Conservation (phyloP, 2,888 invertebrate species). For the Cancer borealis region DNA sequence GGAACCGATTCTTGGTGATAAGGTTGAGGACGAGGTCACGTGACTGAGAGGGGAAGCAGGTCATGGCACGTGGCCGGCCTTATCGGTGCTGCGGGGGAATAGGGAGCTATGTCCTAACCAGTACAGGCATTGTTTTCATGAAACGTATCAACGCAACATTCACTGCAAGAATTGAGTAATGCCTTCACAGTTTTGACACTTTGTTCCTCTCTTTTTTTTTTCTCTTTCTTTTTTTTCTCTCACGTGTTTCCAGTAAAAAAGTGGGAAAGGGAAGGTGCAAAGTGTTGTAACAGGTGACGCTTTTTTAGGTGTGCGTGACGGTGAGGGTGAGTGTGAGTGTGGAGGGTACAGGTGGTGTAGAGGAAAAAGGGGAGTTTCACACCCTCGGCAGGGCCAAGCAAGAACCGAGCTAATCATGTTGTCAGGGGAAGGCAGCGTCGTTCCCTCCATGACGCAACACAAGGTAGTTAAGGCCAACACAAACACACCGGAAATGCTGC, state of each 20-base stretch:
- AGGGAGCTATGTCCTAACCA: background rate
- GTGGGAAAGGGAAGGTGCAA: background rate
- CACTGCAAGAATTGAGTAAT: background rate
- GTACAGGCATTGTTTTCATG: background rate
- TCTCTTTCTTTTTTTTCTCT: background rate
- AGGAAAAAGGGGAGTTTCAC: background rate
- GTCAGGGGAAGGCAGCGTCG: background rate
- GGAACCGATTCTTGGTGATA: constrained; percentile 35
- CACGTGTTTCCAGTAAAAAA: too few relatives aligned
- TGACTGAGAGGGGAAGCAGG: constrained; percentile 57
- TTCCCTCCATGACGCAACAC: background rate
- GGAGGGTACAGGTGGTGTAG: background rate
- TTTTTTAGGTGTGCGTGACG: background rate
- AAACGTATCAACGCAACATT: background rate
- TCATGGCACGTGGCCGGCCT: constrained; percentile 53
- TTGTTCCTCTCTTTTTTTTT: background rate
- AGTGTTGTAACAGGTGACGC: background rate
- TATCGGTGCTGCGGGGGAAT: constrained; percentile 49
- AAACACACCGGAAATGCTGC: constrained; percentile 51
- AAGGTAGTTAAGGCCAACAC: constrained; percentile 45
- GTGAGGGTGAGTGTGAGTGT: background rate
- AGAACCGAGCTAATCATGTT: constrained; percentile 3
- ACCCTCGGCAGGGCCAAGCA: background rate
- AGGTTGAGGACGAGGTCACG: constrained; percentile 57
- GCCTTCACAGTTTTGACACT: background rate